Conservation (phyloP, 1,140 invertebrate species). For the Bradysia coprophila region DNA sequence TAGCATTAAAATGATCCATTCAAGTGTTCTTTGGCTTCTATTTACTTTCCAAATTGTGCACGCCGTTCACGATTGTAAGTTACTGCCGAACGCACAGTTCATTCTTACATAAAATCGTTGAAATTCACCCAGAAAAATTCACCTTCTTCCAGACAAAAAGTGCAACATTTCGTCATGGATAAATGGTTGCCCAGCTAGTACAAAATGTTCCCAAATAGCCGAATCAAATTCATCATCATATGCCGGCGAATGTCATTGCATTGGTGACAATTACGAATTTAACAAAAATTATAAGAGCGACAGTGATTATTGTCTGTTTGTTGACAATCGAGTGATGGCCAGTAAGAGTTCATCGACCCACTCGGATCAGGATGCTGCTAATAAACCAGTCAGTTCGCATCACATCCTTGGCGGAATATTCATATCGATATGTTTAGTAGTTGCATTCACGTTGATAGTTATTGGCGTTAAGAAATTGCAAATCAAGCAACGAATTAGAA, state of each 20-base stretch:
- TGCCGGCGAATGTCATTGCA: neutral
- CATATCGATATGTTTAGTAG: neutral
- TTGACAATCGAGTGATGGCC: neutral
- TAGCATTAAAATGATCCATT: too few species aligned
- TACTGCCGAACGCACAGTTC: too few species aligned
- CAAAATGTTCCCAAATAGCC: neutral
- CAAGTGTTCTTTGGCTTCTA: too few species aligned
- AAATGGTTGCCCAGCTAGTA: neutral
- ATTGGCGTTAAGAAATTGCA: neutral
- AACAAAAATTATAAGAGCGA: neutral
- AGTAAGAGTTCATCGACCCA: neutral
- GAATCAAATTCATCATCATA: neutral
- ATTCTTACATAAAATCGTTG: too few species aligned
- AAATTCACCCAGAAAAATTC: too few species aligned
- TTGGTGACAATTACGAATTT: neutral
- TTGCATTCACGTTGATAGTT: neutral
- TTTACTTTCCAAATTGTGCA: too few species aligned
- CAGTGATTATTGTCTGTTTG: neutral
- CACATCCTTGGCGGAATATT: neutral
- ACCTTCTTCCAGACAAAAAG: too few species aligned
- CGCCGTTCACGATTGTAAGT: too few species aligned
- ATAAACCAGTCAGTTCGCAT: neutral
- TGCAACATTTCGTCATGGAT: too few species aligned
- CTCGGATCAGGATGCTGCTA: neutral
- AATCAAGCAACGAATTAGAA: neutral